A percentile compares a stretch with the other conserved stretches of the same genome.
These are phyloP conservation scores for Galagoides demidoff DNA, from an alignment of 2,797 vertebrate species.

Conservation along the genomic window DNA sequence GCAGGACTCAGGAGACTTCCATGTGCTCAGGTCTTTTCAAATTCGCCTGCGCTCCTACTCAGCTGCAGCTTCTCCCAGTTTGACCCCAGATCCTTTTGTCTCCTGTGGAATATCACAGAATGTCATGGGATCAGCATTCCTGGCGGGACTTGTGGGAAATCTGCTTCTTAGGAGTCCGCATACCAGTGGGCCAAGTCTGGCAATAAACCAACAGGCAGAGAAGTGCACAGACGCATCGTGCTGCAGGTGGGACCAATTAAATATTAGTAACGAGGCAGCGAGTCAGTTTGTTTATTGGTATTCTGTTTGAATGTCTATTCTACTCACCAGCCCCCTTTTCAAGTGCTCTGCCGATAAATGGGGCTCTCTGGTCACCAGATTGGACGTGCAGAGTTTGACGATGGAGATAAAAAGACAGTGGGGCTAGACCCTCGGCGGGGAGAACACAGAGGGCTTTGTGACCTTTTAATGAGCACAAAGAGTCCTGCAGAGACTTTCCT, in stretches of 20 bases:
- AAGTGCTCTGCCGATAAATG: rapidly evolving
- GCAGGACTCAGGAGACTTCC: neutral
- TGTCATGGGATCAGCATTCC: neutral
- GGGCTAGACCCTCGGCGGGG: neutral
- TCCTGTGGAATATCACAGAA: rapidly evolving
- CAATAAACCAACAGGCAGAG: neutral
- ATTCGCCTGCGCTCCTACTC: neutral
- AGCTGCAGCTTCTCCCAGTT: neutral
- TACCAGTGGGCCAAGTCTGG: neutral
- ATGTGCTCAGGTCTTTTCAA: neutral
- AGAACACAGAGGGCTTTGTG: neutral
- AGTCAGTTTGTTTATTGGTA: neutral
- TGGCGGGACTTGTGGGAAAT: neutral
- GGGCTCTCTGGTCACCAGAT: rapidly evolving
- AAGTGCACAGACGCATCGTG: neutral
- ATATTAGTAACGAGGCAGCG: neutral
- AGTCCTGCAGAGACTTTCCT: neutral
- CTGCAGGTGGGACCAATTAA: neutral
- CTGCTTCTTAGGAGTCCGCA: neutral
- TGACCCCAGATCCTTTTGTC: neutral
- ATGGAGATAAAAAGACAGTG: neutral
- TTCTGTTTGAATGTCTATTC: neutral
- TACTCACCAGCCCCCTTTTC: neutral
- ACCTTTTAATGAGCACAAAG: neutral
- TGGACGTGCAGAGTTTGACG: neutral